A percentile compares a stretch with the other conserved stretches of the same genome.
Evolutionary conservation across 2,888 invertebrate species (phyloP).

Genomic region (Coleophora deauratella): DNA sequence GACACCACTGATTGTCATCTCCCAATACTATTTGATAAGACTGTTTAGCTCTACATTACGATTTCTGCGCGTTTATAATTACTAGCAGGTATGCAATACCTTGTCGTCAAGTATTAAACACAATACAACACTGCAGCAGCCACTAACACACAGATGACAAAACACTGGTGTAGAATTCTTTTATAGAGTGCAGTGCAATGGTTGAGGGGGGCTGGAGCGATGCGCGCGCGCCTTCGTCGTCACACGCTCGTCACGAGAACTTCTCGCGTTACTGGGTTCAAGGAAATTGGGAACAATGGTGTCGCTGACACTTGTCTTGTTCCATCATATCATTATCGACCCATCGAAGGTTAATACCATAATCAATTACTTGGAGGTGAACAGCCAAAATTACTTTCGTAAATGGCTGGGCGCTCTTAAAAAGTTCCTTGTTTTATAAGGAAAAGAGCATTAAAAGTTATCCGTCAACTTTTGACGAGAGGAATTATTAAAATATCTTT

Average conservation of each 20-base stretch:
- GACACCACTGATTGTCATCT: not conserved
- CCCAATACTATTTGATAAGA: not conserved
- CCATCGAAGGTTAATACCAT: no score
- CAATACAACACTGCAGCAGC: slow-evolving; percentile 64
- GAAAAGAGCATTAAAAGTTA: no score
- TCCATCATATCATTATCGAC: not conserved
- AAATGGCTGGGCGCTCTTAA: no score
- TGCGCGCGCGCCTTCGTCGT: slow-evolving; percentile 1
- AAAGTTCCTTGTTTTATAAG: no score
- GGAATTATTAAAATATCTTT: no score
- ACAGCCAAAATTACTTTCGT: no score
- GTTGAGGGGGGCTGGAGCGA: slow-evolving; percentile 40
- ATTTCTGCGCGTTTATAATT: no score
- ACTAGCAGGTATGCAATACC: slow-evolving; percentile 44
- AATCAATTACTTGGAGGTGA: not conserved
- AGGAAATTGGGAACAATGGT: slow-evolving; percentile 11
- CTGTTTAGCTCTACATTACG: not conserved
- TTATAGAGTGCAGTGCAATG: slow-evolving; percentile 59
- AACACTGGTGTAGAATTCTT: slow-evolving; percentile 49
- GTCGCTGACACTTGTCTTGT: slow-evolving; percentile 2
- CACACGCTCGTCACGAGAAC: slow-evolving; percentile 26
- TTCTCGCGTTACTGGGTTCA: slow-evolving; percentile 12
- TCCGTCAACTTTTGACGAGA: no score
- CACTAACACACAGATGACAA: slow-evolving; percentile 62
- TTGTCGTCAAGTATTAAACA: slow-evolving; percentile 46